A percentile compares a stretch with the other conserved stretches of the same genome.
Conservation (phyloP, 2,888 invertebrate species). For the Torymus aiolomorphi region DNA sequence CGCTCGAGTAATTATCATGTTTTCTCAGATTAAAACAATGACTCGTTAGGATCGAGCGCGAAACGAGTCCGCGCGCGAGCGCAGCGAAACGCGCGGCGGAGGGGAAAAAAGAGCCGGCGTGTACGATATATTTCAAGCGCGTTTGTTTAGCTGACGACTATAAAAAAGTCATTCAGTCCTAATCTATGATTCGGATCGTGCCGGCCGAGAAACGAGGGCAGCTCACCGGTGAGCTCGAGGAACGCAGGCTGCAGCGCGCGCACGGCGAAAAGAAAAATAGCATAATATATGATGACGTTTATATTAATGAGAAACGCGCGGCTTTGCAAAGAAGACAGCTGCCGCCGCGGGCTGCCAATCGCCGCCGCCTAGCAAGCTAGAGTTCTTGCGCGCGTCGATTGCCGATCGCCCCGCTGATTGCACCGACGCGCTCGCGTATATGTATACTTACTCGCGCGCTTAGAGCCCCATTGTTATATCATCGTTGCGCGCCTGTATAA, state of each 20-base stretch:
- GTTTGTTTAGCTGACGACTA: conserved; percentile 45
- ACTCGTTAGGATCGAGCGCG: conserved; percentile 38
- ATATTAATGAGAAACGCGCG: conserved; percentile 66
- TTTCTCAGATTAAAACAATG: conserved; percentile 45
- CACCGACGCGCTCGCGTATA: not conserved
- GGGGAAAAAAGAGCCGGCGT: not conserved
- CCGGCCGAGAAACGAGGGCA: conserved; percentile 42
- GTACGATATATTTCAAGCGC: not conserved
- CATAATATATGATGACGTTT: conserved; percentile 67
- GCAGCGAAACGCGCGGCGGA: no score
- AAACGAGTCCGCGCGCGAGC: no score
- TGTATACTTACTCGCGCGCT: no score
- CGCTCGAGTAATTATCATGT: conserved; percentile 13
- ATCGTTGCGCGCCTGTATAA: not conserved
- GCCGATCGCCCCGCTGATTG: conserved; percentile 56
- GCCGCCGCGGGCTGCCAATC: conserved; percentile 56
- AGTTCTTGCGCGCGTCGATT: conserved; percentile 48
- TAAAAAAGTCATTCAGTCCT: conserved; percentile 48
- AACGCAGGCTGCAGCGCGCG: not conserved
- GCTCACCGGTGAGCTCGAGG: conserved; percentile 13
- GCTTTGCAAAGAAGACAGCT: conserved; percentile 56
- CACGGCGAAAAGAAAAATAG: conserved; percentile 31
- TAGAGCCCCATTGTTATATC: conserved; percentile 48
- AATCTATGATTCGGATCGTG: conserved; percentile 51
- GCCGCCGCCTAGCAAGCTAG: conserved; percentile 1